Conservation (phyloP, 2,113 vertebrate genomes). For the Sprattus sprattus region DNA sequence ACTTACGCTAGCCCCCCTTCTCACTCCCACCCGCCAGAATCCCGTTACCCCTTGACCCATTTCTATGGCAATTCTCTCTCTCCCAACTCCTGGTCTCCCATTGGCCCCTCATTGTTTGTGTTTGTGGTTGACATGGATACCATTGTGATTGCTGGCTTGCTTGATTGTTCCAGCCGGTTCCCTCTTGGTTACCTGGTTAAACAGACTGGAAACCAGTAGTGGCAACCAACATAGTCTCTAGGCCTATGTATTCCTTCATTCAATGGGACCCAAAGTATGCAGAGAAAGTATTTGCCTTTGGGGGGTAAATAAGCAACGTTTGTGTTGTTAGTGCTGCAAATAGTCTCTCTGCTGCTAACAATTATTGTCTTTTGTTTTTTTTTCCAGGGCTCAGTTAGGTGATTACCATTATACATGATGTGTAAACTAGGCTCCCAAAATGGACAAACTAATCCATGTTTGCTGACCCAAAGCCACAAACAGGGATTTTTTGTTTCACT, state of each 20-base stretch:
- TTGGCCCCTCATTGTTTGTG: constrained; percentile 10
- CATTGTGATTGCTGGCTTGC: constrained; percentile 1
- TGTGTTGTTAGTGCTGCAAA: not conserved
- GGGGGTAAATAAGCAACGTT: not conserved
- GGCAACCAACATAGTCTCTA: not conserved
- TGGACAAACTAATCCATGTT: not conserved
- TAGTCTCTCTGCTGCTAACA: not conserved
- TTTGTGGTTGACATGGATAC: constrained; percentile 18
- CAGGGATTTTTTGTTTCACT: not conserved
- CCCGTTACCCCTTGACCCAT: constrained; percentile 16
- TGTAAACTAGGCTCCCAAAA: not conserved
- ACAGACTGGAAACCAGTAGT: not conserved
- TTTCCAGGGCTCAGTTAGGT: not conserved
- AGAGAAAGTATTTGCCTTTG: not conserved
- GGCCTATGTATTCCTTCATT: not conserved
- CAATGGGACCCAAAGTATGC: not conserved
- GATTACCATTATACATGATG: not conserved
- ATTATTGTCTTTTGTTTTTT: not conserved
- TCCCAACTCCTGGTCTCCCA: not conserved
- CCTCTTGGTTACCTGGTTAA: constrained; percentile 13
- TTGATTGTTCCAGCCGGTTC: not conserved
- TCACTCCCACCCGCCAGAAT: not conserved
- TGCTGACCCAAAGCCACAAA: not conserved
- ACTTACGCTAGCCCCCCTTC: not conserved
- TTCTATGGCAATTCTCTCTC: constrained; percentile 12